Evolutionary conservation across 2,797 vertebrate species (phyloP).

Genomic region (Odontamblyopus rebecca): DNA sequence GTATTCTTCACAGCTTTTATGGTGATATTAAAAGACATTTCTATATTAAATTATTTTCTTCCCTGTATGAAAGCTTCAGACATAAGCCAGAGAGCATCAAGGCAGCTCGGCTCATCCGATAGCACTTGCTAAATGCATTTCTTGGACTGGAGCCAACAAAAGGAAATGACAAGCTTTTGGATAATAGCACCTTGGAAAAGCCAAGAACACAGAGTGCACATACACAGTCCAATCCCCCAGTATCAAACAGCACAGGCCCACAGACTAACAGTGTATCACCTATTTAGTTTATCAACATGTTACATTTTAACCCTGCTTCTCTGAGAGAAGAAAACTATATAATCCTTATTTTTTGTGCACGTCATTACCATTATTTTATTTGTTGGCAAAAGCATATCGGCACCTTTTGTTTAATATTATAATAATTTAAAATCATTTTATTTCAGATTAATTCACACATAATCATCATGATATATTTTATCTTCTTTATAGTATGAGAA

Average conservation of each 20-base stretch:
- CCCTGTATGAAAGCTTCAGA: conserved; percentile 39
- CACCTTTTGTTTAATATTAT: conserved; percentile 79
- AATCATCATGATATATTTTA: conserved; percentile 78
- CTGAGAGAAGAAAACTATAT: conserved; percentile 56
- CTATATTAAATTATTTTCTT: conserved; percentile 39
- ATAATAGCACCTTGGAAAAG: conserved; percentile 57
- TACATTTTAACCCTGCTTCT: conserved; percentile 11
- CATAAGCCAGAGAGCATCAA: conserved; percentile 41
- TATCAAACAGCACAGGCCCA: conserved; percentile 43
- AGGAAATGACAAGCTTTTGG: conserved; percentile 49
- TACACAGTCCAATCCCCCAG: conserved; percentile 13
- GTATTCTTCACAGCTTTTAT: conserved; percentile 48
- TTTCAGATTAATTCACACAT: conserved; percentile 78
- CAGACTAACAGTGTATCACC: conserved; percentile 37
- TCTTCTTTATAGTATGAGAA: conserved; percentile 76
- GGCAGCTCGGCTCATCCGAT: conserved; percentile 41
- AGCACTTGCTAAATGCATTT: conserved; percentile 64
- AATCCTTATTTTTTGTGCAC: conserved; percentile 74
- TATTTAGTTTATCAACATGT: conserved; percentile 41
- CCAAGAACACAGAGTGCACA: conserved; percentile 25
- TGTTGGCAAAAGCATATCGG: conserved; percentile 77
- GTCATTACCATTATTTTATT: conserved; percentile 72
- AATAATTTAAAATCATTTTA: conserved; percentile 71
- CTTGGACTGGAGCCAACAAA: conserved; percentile 61
- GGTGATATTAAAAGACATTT: conserved; percentile 29